Evolutionary conservation across 2,797 vertebrate species (phyloP).

Genomic region (Chrysocyon brachyurus): DNA sequence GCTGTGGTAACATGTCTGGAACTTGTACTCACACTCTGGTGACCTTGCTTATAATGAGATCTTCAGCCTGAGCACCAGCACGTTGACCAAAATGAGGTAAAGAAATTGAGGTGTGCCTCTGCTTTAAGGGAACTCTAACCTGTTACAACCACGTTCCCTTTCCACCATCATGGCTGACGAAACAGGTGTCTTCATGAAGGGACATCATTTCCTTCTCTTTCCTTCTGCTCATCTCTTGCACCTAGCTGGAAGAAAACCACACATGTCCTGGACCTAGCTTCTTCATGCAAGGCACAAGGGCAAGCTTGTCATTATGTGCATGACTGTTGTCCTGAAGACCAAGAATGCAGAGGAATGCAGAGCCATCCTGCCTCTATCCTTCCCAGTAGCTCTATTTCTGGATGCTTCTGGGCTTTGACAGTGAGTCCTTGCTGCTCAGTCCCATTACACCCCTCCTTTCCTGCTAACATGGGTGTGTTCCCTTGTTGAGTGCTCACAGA

Average conservation of each 20-base stretch:
- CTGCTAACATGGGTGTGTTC: neutral
- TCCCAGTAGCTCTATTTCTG: neutral
- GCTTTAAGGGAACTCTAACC: neutral
- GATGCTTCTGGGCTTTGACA: neutral
- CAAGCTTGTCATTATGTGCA: neutral
- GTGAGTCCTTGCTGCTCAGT: neutral
- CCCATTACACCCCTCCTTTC: neutral
- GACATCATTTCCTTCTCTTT: neutral
- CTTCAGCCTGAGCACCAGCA: neutral
- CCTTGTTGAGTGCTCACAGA: neutral
- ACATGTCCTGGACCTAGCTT: neutral
- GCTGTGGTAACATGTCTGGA: no score
- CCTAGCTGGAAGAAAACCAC: neutral
- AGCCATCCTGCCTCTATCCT: neutral
- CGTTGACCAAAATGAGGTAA: no score
- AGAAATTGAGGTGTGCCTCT: neutral
- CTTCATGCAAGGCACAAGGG: neutral
- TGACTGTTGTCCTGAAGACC: neutral
- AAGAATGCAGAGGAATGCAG: neutral
- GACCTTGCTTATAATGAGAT: neutral
- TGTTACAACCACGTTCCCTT: neutral
- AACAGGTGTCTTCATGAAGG: neutral
- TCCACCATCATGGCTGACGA: neutral
- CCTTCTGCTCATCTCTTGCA: neutral
- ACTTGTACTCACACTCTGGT: no score